Evolutionary conservation across 2,113 vertebrate species (phyloP).

Genomic region (Psophia crepitans): DNA sequence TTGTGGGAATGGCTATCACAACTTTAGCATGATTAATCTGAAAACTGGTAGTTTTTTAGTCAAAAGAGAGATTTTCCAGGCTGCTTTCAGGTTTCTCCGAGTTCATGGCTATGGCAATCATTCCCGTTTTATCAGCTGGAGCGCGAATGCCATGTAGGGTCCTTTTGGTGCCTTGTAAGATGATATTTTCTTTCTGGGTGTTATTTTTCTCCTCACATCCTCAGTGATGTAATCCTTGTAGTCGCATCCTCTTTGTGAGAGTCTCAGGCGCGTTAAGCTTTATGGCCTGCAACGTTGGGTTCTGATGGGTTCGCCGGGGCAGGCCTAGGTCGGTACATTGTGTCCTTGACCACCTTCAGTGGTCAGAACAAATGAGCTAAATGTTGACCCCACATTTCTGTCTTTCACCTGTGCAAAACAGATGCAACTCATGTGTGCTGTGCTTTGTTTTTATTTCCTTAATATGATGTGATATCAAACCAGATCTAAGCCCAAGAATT

Average conservation of each 20-base stretch:
- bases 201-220: background rate
- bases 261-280: accelerated
- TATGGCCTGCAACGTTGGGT: accelerated
- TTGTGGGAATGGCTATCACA: background rate
- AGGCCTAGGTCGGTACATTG: accelerated
- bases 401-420: accelerated
- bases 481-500: too few species aligned
- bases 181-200: background rate
- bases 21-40: background rate
- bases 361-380: background rate
- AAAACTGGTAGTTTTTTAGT: background rate
- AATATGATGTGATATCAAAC: accelerated
- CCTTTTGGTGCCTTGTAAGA: background rate
- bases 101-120: too few species aligned
- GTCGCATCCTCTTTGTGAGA: background rate
- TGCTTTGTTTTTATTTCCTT: background rate
- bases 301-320: too few species aligned
- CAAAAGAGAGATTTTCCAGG: background rate
- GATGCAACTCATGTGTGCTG: background rate
- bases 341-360: background rate
- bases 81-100: background rate
- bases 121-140: background rate
- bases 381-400: background rate
- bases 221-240: background rate
- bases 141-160: accelerated